phyloP scores from a whole-genome alignment of 2,888 invertebrate genomes.

The Belgica antarctica region DNA sequence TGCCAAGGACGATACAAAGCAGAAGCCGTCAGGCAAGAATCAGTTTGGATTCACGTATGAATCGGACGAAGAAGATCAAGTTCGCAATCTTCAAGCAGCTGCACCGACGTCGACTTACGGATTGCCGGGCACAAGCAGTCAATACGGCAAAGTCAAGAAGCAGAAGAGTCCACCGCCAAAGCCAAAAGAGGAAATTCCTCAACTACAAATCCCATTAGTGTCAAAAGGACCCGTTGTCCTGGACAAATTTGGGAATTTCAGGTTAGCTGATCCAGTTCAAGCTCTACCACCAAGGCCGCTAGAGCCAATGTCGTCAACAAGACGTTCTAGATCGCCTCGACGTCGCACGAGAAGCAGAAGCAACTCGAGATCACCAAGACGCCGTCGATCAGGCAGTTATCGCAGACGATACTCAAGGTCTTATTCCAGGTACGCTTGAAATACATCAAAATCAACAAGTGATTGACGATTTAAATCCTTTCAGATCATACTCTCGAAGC shows the following conservation, averaged over 20 bases:
- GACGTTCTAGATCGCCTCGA: slow-evolving; percentile 53
- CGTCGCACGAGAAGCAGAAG: slow-evolving; percentile 52
- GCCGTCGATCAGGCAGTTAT: slow-evolving; percentile 42
- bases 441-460: background rate
- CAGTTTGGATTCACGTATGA: slow-evolving; percentile 44
- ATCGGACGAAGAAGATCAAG: slow-evolving; percentile 44
- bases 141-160: background rate
- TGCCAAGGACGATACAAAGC: slow-evolving; percentile 45
- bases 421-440: slow-evolving; percentile 2
- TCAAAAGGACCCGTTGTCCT: slow-evolving; percentile 62
- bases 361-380: slow-evolving; percentile 30
- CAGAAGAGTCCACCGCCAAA: slow-evolving; percentile 50
- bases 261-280: slow-evolving; percentile 57
- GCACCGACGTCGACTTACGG: background rate
- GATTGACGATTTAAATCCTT: background rate
- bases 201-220: slow-evolving; percentile 45
- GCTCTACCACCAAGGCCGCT: slow-evolving; percentile 41
- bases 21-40: slow-evolving; percentile 38
- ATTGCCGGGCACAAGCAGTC: background rate
- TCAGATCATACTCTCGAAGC: slow-evolving; percentile 26
- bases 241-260: slow-evolving; percentile 72
- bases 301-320: slow-evolving; percentile 51
- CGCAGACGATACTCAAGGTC: slow-evolving; percentile 33
- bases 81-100: slow-evolving; percentile 14
- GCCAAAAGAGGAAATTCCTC: slow-evolving; percentile 44